A percentile compares a stretch with the other conserved stretches of the same genome.
Conservation (phyloP, 2,888 invertebrate genomes). For the Ophion obscuratus region DNA sequence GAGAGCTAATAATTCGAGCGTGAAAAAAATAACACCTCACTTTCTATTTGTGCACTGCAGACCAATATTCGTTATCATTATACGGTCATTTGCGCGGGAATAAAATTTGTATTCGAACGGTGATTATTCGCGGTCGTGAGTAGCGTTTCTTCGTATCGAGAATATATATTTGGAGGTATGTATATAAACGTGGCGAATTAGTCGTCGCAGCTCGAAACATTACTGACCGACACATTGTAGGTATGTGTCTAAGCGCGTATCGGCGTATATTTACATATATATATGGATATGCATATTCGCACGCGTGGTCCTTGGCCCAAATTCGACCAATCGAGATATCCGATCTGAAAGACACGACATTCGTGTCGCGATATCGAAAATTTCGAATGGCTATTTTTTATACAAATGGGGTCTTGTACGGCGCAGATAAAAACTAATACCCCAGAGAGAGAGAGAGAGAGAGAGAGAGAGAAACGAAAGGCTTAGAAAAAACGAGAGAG, state of each 20-base stretch:
- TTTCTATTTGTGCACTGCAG: too few relatives aligned
- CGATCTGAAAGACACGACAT: not conserved
- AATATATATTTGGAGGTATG: not conserved
- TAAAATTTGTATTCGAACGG: too few relatives aligned
- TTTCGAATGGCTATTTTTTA: not conserved
- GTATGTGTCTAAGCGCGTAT: slow-evolving; percentile 3
- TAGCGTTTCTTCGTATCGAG: too few relatives aligned
- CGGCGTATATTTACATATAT: not conserved
- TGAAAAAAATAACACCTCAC: too few relatives aligned
- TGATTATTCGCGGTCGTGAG: too few relatives aligned
- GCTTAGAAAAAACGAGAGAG: not conserved
- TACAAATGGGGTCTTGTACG: not conserved
- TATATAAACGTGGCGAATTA: slow-evolving; percentile 9
- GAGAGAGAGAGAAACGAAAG: not conserved
- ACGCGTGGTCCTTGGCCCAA: slow-evolving; percentile 53
- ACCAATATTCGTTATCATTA: too few relatives aligned
- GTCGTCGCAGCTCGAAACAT: not conserved
- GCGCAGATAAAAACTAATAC: not conserved
- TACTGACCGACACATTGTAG: not conserved
- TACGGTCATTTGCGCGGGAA: too few relatives aligned
- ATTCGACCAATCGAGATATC: slow-evolving; percentile 33
- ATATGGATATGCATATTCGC: slow-evolving; percentile 1
- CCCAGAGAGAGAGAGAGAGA: not conserved
- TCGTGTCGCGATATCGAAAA: not conserved
- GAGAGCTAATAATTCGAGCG: too few relatives aligned